Evolutionary conservation across 2,797 vertebrate species (phyloP).

Genomic region (Threskiornis aethiopicus): DNA sequence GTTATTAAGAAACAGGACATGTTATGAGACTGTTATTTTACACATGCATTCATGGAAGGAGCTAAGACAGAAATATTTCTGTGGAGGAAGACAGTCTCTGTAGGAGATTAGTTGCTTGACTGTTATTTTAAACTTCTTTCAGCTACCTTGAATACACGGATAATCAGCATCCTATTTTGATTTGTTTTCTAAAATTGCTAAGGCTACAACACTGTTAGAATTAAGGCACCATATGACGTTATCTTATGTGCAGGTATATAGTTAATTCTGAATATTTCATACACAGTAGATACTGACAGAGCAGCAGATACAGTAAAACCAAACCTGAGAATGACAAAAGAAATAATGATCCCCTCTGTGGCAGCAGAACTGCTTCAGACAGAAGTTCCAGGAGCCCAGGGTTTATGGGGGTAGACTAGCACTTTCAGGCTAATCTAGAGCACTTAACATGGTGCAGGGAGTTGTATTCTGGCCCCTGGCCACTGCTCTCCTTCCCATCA

Average conservation of each 20-base stretch:
- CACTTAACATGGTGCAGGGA: not conserved
- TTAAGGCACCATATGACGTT: not conserved
- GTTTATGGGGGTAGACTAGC: not conserved
- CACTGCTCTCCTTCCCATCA: not conserved
- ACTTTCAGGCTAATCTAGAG: not conserved
- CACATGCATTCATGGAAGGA: accelerated
- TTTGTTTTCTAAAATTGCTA: not conserved
- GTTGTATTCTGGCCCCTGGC: not conserved
- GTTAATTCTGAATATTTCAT: not conserved
- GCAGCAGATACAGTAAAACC: not conserved
- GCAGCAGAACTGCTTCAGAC: not conserved
- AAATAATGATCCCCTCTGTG: not conserved
- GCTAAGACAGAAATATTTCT: not conserved
- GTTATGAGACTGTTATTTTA: not conserved
- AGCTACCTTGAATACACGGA: not conserved
- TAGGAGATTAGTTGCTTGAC: not conserved
- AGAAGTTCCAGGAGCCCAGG: not conserved
- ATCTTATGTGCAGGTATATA: not conserved
- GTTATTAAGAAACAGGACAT: not conserved
- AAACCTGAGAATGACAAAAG: not conserved
- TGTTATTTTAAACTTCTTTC: not conserved
- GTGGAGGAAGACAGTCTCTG: not conserved
- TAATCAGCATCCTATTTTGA: not conserved
- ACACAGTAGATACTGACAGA: not conserved
- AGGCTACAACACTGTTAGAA: not conserved